Percentiles rank a stretch among this genome's conserved stretches.
These are phyloP conservation scores for Nesogale talazaci DNA, from an alignment of 2,113 vertebrate species.

Conservation along the genomic window DNA sequence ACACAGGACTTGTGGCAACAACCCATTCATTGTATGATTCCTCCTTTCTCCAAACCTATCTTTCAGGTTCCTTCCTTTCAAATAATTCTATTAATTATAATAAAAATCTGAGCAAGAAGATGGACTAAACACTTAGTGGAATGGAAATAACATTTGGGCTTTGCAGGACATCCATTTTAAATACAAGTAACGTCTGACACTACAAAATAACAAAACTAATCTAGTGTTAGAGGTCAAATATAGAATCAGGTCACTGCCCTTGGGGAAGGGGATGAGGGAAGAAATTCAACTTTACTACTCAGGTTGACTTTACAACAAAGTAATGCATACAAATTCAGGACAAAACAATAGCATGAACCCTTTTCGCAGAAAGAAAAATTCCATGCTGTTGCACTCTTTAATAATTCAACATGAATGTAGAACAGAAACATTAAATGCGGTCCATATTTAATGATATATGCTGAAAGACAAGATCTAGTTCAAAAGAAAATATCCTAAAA, in stretches of 20 bases:
- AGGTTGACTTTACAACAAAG: conserved; percentile 43
- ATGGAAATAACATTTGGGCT: conserved; percentile 65
- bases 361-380: conserved; percentile 59
- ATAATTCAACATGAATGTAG: background rate
- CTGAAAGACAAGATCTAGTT: background rate
- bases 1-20: background rate
- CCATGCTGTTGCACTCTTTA: background rate
- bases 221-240: background rate
- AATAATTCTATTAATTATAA: conserved; percentile 67
- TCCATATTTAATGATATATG: background rate
- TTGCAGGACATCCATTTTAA: conserved; percentile 62
- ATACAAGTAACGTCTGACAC: conserved; percentile 52
- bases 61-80: conserved; percentile 50
- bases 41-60: conserved; percentile 37
- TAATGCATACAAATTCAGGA: conserved; percentile 35
- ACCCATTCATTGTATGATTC: background rate
- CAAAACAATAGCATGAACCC: conserved; percentile 12
- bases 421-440: conserved; percentile 17
- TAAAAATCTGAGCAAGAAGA: conserved; percentile 53
- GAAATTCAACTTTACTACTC: conserved; percentile 46
- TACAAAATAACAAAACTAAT: conserved; percentile 50
- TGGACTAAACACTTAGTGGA: conserved; percentile 67
- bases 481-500: background rate
- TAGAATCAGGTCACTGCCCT: conserved; percentile 20
- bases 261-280: background rate